Evolutionary conservation across 2,888 invertebrate genomes (phyloP), one percentile per base, ranked within the genome.

Genomic region (Emesis furor): DNA sequence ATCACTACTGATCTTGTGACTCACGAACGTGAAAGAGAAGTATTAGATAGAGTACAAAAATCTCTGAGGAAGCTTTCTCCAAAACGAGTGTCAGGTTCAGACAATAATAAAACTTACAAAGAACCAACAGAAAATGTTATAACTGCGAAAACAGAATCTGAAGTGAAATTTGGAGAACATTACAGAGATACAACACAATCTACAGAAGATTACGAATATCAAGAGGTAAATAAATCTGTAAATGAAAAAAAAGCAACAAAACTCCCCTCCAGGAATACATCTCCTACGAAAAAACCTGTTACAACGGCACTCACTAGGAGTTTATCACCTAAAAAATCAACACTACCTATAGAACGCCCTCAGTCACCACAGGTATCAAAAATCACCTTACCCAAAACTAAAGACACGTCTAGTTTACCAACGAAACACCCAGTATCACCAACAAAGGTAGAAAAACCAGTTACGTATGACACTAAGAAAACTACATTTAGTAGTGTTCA

Each of bases 11-110:
- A 67, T 46, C 55, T 7, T 74, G 51, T 24, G 46, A 71, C 24
- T 46, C 37, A 35, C 3, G 95, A 96, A 89, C 93, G 93, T 88
- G 95, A 96, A 89, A 93, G 94, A 87, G 95, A 95, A 90, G 92
- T 95, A 85, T 84, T 95, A n/a, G 93, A 95, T 68, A 93, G 92
- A 89, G 95, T 95, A 3, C 94, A 96, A 88, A 94, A 94, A 73
- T 95, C 95, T 24, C 89, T 95, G 6, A 91, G 95, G 86, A 95
- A 94, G 85, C 86, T 95, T n/a, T 96, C 96, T 24, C 95, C 96
- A 0, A 65, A 65, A 65, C 65, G 65, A 6, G 3, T 6, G 32
- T 32, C 65, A 0, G 1, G 5, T 32, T 32, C 62, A 24, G 30
- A 12, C 1, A 65, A 65, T 24, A 5, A 3, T 32, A 30, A 8